Percentiles rank a stretch among this genome's conserved stretches.
Evolutionary conservation across 2,113 vertebrate species (phyloP).

Genomic region (Amblyornis subalaris): DNA sequence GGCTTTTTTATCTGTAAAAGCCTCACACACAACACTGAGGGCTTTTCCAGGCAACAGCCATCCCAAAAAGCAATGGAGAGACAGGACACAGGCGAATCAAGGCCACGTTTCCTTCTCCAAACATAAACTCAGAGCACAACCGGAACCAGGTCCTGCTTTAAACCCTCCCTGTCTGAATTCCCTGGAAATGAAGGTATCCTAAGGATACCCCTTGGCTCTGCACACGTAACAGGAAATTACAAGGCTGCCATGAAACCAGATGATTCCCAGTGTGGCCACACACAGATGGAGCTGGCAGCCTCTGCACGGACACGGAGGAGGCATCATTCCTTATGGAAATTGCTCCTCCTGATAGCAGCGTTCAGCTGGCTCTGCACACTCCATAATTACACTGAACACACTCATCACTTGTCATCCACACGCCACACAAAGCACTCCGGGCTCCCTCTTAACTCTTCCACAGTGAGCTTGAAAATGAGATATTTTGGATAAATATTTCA

Average conservation of each 20-base stretch:
- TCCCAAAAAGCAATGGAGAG: neutral
- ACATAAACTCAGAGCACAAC: neutral
- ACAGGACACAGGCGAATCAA: neutral
- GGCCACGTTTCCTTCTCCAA: neutral
- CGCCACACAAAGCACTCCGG: neutral
- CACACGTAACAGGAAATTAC: neutral
- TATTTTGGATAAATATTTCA: neutral
- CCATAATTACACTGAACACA: neutral
- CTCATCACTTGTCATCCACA: neutral
- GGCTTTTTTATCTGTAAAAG: neutral
- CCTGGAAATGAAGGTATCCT: neutral
- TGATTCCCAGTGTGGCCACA: neutral
- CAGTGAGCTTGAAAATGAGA: neutral
- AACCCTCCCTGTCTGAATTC: neutral
- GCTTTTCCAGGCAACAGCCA: neutral
- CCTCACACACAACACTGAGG: neutral
- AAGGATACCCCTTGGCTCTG: neutral
- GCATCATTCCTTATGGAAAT: neutral
- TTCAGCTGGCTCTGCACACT: neutral
- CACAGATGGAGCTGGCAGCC: neutral
- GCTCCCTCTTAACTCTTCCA: neutral
- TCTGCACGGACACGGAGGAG: rapidly evolving
- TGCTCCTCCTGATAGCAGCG: neutral
- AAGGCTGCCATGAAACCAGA: neutral
- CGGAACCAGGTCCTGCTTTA: neutral